Evolutionary conservation across 2,113 vertebrate species (phyloP).

Genomic region (Pelecanus crispus): DNA sequence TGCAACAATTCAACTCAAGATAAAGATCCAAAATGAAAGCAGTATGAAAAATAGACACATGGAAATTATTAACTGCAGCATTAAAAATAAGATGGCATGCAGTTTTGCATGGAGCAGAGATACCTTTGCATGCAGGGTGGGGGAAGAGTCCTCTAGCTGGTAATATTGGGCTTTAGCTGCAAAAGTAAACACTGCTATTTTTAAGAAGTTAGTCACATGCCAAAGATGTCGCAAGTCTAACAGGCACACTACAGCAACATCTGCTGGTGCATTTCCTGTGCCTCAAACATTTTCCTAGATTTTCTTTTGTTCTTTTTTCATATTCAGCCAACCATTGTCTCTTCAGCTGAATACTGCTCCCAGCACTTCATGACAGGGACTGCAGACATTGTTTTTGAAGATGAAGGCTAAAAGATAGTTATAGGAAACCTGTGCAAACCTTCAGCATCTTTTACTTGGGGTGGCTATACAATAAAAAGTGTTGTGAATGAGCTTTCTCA

Average conservation of each 20-base stretch:
- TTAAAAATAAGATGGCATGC: neutral
- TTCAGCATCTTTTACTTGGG: neutral
- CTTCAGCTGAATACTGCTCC: neutral
- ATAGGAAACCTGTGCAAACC: neutral
- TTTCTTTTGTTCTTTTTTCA: neutral
- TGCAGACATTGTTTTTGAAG: neutral
- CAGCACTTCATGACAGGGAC: neutral
- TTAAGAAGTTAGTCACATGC: neutral
- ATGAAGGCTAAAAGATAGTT: neutral
- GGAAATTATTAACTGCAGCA: neutral
- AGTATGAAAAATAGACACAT: neutral
- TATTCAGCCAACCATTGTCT: neutral
- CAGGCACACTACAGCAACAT: neutral
- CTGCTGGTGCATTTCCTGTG: neutral
- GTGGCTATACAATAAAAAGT: neutral
- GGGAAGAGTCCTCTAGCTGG: neutral
- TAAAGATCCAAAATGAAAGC: neutral
- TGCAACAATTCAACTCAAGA: neutral
- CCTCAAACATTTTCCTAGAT: neutral
- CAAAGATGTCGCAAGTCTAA: neutral
- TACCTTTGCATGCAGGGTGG: neutral
- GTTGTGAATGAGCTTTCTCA: neutral
- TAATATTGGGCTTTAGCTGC: neutral
- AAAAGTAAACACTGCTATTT: neutral
- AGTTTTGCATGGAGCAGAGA: neutral